These are phyloP conservation scores for Hippolais icterina DNA, from an alignment of 2,113 vertebrate species.

Conservation along the genomic window DNA sequence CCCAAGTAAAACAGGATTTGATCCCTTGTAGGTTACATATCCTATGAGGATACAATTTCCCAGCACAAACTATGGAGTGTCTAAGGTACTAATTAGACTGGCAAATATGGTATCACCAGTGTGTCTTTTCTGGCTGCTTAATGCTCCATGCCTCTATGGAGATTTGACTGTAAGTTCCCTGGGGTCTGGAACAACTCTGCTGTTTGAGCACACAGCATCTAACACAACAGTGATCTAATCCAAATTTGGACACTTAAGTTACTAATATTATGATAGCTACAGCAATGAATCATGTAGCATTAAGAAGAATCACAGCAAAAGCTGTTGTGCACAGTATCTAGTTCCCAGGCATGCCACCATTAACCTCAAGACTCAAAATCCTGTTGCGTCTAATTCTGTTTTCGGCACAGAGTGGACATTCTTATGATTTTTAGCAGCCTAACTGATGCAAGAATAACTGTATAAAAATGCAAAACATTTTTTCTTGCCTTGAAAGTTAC, in stretches of 20 bases:
- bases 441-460: not conserved
- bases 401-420: not conserved
- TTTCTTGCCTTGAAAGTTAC: not conserved
- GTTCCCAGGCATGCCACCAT: not conserved
- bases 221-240: conserved; percentile 12
- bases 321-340: not conserved
- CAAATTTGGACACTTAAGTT: conserved; percentile 16
- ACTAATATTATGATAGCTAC: conserved; percentile 19
- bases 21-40: not conserved
- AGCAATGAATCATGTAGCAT: not conserved
- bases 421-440: not conserved
- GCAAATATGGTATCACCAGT: not conserved
- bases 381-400: not conserved
- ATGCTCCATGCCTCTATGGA: not conserved
- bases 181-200: not conserved
- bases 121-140: not conserved
- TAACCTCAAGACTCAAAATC: not conserved
- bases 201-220: not conserved
- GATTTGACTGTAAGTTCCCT: not conserved
- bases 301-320: not conserved
- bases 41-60: not conserved
- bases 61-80: not conserved
- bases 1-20: not conserved
- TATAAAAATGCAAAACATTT: not conserved
- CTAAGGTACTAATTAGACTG: not conserved